A percentile compares a stretch with the other conserved stretches of the same genome.
Evolutionary conservation across 2,888 invertebrate species (phyloP).

Genomic region (Cephus runcator): DNA sequence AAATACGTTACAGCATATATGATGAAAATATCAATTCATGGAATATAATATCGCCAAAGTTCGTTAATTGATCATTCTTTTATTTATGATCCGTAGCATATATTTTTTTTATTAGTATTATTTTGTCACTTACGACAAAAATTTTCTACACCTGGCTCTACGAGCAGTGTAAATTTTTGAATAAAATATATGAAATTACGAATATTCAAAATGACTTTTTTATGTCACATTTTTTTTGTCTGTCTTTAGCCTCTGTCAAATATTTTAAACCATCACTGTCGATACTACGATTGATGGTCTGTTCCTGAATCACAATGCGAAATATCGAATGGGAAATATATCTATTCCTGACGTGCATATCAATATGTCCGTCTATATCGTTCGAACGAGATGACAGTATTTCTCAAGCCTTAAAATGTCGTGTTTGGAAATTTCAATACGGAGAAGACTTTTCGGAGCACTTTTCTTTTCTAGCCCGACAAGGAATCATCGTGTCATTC

Average conservation of each 20-base stretch:
- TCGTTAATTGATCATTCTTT: neutral
- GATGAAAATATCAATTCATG: neutral
- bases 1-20: neutral
- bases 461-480: neutral
- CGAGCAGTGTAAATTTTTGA: neutral
- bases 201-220: neutral
- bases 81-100: neutral
- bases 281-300: neutral
- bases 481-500: neutral
- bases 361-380: neutral
- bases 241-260: neutral
- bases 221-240: neutral
- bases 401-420: neutral
- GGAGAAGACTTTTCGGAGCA: neutral
- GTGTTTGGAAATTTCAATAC: neutral
- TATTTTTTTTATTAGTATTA: neutral
- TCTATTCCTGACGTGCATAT: slow-evolving; percentile 1
- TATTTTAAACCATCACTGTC: neutral
- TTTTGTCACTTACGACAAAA: neutral
- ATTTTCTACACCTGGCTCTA: neutral
- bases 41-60: neutral
- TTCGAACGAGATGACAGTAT: neutral
- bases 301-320: neutral
- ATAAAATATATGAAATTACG: neutral
- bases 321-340: slow-evolving; percentile 4